Base-by-base conservation (phyloP, 1,140 invertebrate species). In the Orchesella cincta region DNA sequence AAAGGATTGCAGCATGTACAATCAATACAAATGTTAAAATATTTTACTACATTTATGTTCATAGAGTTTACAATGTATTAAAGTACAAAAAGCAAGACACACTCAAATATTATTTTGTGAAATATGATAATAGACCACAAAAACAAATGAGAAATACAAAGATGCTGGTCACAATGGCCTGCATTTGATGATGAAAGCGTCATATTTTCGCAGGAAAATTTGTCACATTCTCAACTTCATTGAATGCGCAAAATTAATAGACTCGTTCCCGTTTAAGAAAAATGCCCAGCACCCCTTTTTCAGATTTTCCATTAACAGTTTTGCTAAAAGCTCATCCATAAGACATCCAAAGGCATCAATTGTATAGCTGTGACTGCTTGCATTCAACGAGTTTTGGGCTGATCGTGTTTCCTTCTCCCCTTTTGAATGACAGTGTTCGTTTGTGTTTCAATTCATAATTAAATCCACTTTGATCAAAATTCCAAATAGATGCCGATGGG, bases 311-410 rank as follows among this genome's bases (percentile, higher is more conserved):
- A 75, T 29, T 5, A 75, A 29, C n/a, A 75, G 51, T 75, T 75
- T 75, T 14, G 16, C 35, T 12, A 16, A 14, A 18, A 75, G 31
- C 28, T 14, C n/a, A 12, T 31, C n/a, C n/a, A n/a, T n/a, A n/a
- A n/a, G n/a, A n/a, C 74, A 18, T 16, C 26, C 74, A 75, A 70
- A 2, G 74, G 62, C 26, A 75, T 2, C 67, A 71, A 71, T 71
- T 28, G 26, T 71, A 23, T 71, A 71, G 2, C 8, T 34, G 34
- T 71, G 67, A 31, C 16, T 34, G 29, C 3, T 8, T 3, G 67
- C 67, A 23, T 71, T 8, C 23, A 5, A 12, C 2, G 67, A 71
- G 3, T 71, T 71, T 12, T 28, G 3, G 5, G 2, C 18, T 71
- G 1, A 3, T 3, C 12, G 31, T 3, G 67, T 71, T 12, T 71